Conservation (phyloP, 92 coral and sea anemone genomes). For the Parazoanthus swiftii region DNA sequence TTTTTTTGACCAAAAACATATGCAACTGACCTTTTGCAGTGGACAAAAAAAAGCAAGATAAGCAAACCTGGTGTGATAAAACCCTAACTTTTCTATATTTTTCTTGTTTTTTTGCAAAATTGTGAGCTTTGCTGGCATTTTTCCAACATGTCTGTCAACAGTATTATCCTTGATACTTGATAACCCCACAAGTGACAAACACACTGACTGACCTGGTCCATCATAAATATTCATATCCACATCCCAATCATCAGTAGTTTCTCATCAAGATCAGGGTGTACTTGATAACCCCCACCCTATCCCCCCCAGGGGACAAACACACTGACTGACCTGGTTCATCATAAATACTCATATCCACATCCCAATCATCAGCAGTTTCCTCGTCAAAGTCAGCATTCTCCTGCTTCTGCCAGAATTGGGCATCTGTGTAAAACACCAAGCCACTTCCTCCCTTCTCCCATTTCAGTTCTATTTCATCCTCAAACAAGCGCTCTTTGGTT, state of each 20-base stretch:
- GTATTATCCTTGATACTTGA: no score
- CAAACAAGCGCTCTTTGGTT: slow-evolving; percentile 93
- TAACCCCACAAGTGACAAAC: not conserved
- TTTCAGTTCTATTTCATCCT: slow-evolving; percentile 90
- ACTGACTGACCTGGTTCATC: slow-evolving; percentile 81
- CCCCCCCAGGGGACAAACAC: not conserved
- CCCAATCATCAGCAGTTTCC: slow-evolving; percentile 99
- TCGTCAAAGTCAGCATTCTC: slow-evolving; percentile 97
- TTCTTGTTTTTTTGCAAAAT: no score
- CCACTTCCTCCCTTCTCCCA: slow-evolving; percentile 99
- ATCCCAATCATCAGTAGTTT: slow-evolving; percentile 99
- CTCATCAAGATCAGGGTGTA: slow-evolving; percentile 13
- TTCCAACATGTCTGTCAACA: no score
- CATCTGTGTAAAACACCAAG: slow-evolving; percentile 98
- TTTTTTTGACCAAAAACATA: no score
- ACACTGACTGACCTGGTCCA: slow-evolving; percentile 69
- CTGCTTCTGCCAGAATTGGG: slow-evolving; percentile 94
- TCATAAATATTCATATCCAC: slow-evolving; percentile 98
- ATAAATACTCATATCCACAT: slow-evolving; percentile 97
- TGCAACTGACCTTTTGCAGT: no score
- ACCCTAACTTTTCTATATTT: no score
- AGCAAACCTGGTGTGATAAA: no score
- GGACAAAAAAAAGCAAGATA: no score
- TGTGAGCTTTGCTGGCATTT: no score
- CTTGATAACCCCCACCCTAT: not conserved